Conservation (phyloP, 2,888 invertebrate genomes). For the Cancer borealis region DNA sequence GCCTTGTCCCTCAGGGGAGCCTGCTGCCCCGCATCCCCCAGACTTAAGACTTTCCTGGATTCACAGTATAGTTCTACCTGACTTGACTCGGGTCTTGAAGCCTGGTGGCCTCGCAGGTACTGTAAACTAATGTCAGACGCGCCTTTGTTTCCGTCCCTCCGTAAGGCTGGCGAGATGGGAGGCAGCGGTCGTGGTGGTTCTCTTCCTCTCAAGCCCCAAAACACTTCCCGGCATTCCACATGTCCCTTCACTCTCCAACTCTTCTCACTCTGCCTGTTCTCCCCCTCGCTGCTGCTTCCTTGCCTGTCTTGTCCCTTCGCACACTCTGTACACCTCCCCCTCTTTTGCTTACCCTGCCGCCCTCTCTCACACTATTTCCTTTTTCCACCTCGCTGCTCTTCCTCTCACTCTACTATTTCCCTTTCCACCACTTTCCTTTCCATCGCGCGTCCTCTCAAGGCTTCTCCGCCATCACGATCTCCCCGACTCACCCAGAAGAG, state of each 20-base stretch:
- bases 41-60: background rate
- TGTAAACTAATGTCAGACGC: background rate
- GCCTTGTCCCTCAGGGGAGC: no score
- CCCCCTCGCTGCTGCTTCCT: background rate
- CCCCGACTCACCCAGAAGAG: background rate
- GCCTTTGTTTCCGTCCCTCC: background rate
- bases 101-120: background rate
- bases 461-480: background rate
- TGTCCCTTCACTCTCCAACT: background rate
- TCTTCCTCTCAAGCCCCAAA: background rate
- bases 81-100: background rate
- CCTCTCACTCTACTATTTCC: constrained; percentile 41
- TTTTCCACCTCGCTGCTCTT: background rate
- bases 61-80: background rate
- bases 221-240: constrained; percentile 7
- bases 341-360: constrained; percentile 15
- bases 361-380: background rate
- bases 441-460: constrained; percentile 29
- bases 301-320: constrained; percentile 28
- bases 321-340: background rate
- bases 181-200: background rate
- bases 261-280: background rate
- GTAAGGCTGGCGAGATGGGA: background rate
- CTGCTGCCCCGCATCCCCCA: background rate
- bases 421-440: constrained; percentile 29